Evolutionary conservation across 2,797 vertebrate genomes (phyloP), one percentile per base, ranked within the genome.

Genomic region (Siniperca undulata): DNA sequence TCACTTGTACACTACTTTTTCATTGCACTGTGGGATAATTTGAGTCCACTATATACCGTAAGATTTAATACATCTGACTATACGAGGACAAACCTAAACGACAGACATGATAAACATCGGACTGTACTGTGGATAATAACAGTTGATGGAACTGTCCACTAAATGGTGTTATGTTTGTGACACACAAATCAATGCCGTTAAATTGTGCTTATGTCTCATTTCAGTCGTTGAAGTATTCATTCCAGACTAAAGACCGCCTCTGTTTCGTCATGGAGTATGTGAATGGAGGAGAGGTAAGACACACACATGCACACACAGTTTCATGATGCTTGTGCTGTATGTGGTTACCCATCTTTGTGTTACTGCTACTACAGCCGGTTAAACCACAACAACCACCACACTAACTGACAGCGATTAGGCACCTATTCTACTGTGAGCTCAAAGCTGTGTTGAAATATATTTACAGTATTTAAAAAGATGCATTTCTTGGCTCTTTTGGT

Each of bases 191-290:
- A 50, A 10, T 38, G 68, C 9, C 53, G 6, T 61, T 58, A 46
- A 52, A 58, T 22, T 77, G 9, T 77, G 55, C 75, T 20, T 71
- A 27, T 84, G 19, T 84, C 91, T 91, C 87, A 84, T 97, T 97
- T 94, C 96, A 99, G 98, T 99, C 98, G 84, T 95, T 99, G 96
- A 99, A 99, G 96, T 99, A 99, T 92, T 99, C 98, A 85, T 99
- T 99, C 97, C 98, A 99, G 95, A 99, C 98, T 91, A 99, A 99
- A 96, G 98, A 99, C 93, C 97, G 98, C 83, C 97, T 99, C 88
- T 99, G 98, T 96, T 99, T 99, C 89, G 98, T 99, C 92, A 99
- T 99, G 98, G 98, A 99, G 89, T 99, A 99, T 91, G 97, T 99
- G 92, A 99, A 99, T 2, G 98, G 98, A 83, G 98, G 98, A 93